Evolutionary conservation across 2,888 invertebrate species (phyloP).

Genomic region (Lymantria dispar): DNA sequence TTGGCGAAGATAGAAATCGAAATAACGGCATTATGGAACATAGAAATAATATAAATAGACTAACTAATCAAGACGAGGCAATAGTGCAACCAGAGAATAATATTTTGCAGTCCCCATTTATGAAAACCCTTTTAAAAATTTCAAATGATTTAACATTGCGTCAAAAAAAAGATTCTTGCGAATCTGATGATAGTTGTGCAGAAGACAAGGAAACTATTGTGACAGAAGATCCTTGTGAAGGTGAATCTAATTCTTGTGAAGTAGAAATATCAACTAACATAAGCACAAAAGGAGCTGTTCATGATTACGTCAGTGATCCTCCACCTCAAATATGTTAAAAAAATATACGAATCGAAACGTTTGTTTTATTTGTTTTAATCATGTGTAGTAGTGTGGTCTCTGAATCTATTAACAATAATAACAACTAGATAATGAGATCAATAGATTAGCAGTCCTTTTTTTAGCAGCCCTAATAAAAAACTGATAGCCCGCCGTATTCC

Average conservation of each 20-base stretch:
- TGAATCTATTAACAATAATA: too few relatives aligned
- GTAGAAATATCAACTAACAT: slow-evolving; percentile 2
- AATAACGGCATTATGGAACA: not conserved
- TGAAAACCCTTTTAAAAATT: slow-evolving; percentile 14
- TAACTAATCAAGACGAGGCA: not conserved
- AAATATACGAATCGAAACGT: not conserved
- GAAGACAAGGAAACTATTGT: not conserved
- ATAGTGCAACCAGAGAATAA: slow-evolving; percentile 2
- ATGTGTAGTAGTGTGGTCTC: too few relatives aligned
- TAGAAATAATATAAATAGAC: not conserved
- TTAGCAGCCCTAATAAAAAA: too few relatives aligned
- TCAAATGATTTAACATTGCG: not conserved
- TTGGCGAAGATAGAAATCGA: not conserved
- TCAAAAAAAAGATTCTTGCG: slow-evolving; percentile 10
- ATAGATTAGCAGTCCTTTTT: too few relatives aligned
- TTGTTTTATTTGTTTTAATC: too few relatives aligned
- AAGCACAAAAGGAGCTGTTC: slow-evolving; percentile 14
- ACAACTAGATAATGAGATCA: too few relatives aligned
- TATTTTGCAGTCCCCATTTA: slow-evolving; percentile 8
- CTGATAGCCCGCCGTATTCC: too few relatives aligned
- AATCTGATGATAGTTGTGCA: slow-evolving; percentile 1
- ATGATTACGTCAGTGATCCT: slow-evolving; percentile 1
- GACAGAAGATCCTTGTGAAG: slow-evolving; percentile 5
- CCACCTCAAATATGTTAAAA: slow-evolving; percentile 4
- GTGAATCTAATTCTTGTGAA: not conserved